Conservation (phyloP, 2,888 invertebrate genomes). For the Pollenia griseotomentosa region DNA sequence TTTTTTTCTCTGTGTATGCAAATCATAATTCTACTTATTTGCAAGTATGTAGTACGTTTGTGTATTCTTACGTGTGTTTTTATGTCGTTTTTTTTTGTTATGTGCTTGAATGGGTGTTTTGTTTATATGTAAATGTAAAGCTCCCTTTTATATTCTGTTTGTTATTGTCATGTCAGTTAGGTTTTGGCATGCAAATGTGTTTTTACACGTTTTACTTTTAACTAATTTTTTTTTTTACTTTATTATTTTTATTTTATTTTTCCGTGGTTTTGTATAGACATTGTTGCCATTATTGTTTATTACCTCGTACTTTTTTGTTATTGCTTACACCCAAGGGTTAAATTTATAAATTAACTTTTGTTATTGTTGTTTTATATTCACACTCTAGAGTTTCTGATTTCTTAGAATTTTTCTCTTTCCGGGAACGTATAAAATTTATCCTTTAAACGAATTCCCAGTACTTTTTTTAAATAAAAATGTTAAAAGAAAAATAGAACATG, state of each 20-base stretch:
- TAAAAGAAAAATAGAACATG: no score
- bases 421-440: no score
- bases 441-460: no score
- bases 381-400: no score
- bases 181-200: conserved; percentile 61
- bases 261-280: conserved; percentile 55
- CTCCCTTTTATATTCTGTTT: conserved; percentile 48
- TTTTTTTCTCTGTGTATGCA: conserved; percentile 32
- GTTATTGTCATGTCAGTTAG: conserved; percentile 67
- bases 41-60: not conserved
- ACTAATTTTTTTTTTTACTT: not conserved
- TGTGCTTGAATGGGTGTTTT: not conserved
- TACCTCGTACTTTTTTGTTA: conserved; percentile 41
- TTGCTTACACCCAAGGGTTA: conserved; percentile 54
- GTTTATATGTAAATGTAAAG: conserved; percentile 43
- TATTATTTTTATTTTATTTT: conserved; percentile 19
- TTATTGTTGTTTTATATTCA: not conserved
- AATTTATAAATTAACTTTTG: conserved; percentile 52
- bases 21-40: not conserved
- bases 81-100: conserved; percentile 6
- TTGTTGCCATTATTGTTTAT: conserved; percentile 66
- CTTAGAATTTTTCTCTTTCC: no score
- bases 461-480: no score
- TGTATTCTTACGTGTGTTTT: not conserved
- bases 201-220: conserved; percentile 57